A percentile compares a stretch with the other conserved stretches of the same genome.
These are phyloP conservation scores for Morpho achilles DNA, from an alignment of 2,888 invertebrate genomes.

Conservation along the genomic window DNA sequence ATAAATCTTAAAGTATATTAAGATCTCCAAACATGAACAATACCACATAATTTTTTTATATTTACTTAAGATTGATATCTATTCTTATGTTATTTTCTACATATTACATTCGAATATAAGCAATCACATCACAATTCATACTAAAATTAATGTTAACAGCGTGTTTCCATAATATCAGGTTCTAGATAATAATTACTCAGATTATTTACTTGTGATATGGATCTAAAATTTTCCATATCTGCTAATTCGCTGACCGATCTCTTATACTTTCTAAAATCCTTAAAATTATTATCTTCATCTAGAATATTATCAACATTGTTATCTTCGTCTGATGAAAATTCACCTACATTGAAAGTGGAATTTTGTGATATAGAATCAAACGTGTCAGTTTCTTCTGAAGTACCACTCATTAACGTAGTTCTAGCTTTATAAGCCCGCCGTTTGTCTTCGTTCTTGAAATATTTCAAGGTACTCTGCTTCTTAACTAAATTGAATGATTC, in stretches of 20 bases:
- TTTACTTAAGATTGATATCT: no score
- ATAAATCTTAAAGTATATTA: no score
- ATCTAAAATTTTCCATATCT: conserved; percentile 25
- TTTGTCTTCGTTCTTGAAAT: conserved; percentile 46
- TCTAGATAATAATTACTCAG: conserved; percentile 38
- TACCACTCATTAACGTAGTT: conserved; percentile 38
- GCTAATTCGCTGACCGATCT: conserved; percentile 17
- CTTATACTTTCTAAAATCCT: conserved; percentile 16
- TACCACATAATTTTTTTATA: no score
- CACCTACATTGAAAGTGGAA: conserved; percentile 37
- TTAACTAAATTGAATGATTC: conserved; percentile 76
- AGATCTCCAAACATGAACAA: no score
- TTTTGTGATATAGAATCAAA: conserved; percentile 34
- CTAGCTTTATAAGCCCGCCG: conserved; percentile 43
- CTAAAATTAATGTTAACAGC: conserved; percentile 37
- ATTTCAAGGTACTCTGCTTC: conserved; percentile 50
- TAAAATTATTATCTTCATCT: conserved; percentile 16
- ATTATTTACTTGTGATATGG: conserved; percentile 31
- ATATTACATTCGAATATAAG: conserved; percentile 21
- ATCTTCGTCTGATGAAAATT: conserved; percentile 33
- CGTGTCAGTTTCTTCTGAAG: conserved; percentile 28
- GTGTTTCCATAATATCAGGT: conserved; percentile 50
- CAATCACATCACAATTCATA: conserved; percentile 8
- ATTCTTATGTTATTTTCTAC: no score
- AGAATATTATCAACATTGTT: conserved; percentile 6